phyloP scores from a whole-genome alignment of 2,797 vertebrate genomes.

The Catamblyrhynchus diadema region DNA sequence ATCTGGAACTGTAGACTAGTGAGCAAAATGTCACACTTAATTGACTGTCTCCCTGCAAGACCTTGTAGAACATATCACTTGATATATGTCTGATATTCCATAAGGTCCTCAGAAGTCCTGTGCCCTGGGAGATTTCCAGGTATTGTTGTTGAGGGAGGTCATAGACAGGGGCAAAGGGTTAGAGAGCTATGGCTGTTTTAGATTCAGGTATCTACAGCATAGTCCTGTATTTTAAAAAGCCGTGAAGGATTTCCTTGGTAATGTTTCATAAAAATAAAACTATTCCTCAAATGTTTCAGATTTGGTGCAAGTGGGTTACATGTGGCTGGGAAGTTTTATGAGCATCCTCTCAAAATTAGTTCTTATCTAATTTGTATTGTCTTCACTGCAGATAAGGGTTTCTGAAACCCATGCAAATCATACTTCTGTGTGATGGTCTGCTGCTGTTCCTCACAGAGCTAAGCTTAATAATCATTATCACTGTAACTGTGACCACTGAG shows the following conservation, averaged over 20 bases:
- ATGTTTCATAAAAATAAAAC: background rate
- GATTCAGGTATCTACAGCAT: background rate
- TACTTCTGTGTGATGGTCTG: background rate
- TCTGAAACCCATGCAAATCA: background rate
- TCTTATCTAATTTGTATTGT: background rate
- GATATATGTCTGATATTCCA: background rate
- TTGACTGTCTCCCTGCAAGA: background rate
- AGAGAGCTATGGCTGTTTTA: background rate
- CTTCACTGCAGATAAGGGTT: background rate
- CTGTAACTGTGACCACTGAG: background rate
- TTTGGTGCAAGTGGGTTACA: background rate
- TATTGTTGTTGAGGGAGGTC: background rate
- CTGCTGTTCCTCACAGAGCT: background rate
- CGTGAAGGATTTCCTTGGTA: background rate
- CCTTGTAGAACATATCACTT: background rate
- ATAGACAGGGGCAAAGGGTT: background rate
- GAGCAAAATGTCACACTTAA: background rate
- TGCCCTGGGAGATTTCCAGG: background rate
- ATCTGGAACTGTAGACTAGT: background rate
- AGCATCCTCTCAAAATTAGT: background rate
- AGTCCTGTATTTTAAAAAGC: background rate
- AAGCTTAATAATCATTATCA: background rate
- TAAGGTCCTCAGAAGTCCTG: background rate
- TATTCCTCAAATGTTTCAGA: background rate
- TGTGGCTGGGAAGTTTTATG: background rate